phyloP scores from a whole-genome alignment of 2,797 vertebrate genomes.

The Gobio occitaniae region DNA sequence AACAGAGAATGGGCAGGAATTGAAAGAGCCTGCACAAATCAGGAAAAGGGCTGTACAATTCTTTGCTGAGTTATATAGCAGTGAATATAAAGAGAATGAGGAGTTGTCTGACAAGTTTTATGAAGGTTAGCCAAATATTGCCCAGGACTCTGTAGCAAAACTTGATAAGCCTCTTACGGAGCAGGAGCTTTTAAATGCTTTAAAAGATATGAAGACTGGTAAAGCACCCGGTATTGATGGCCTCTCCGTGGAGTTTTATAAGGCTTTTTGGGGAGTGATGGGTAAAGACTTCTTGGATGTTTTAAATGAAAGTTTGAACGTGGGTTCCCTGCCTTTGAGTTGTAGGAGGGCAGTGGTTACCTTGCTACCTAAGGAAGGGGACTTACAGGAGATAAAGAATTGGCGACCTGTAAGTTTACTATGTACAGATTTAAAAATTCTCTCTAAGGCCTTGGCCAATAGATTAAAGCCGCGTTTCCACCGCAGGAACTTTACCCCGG shows the following conservation, averaged over 20 bases:
- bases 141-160: neutral
- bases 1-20: no score
- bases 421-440: neutral
- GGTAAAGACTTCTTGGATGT: neutral
- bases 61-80: neutral
- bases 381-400: neutral
- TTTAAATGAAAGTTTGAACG: neutral
- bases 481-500: no score
- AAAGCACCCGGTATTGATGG: neutral
- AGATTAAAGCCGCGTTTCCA: no score
- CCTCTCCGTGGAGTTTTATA: no score
- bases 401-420: neutral
- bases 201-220: neutral
- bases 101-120: neutral
- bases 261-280: neutral
- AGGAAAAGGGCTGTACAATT: no score
- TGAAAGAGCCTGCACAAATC: no score
- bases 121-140: neutral
- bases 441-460: neutral
- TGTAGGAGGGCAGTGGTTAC: conserved; percentile 5
- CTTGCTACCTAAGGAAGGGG: neutral
- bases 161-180: neutral
- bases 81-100: neutral
- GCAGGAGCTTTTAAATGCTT: neutral
- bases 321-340: neutral